phyloP scores from a whole-genome alignment of 2,888 invertebrate genomes.

The Drosophila kuntzei region DNA sequence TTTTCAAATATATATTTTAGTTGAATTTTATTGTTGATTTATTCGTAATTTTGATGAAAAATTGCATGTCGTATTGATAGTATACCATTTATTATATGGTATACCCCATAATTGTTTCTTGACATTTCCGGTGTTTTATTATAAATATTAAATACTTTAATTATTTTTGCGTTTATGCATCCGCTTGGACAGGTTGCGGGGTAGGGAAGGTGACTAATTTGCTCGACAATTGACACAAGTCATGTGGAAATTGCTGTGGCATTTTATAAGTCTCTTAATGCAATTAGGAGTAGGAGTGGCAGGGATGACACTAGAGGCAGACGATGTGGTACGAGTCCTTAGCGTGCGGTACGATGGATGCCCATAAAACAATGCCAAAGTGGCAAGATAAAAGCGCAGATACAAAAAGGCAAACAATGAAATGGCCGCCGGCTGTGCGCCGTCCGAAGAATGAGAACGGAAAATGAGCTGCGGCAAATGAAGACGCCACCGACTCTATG shows the following conservation, averaged over 20 bases:
- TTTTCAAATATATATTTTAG: too few species aligned
- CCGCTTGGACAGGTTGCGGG: background rate
- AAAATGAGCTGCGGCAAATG: conserved; percentile 69
- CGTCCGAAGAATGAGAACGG: conserved; percentile 64
- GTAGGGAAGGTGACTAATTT: conserved; percentile 17
- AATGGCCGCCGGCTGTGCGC: conserved; percentile 56
- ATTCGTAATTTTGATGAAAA: background rate
- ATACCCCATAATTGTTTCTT: background rate
- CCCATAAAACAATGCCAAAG: conserved; percentile 75
- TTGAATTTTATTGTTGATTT: background rate
- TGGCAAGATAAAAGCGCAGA: conserved; percentile 71
- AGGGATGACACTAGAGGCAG: background rate
- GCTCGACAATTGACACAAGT: conserved; percentile 59
- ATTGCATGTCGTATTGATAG: too few species aligned
- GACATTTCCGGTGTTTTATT: conserved; percentile 42
- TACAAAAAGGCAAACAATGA: conserved; percentile 69
- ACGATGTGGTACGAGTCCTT: background rate
- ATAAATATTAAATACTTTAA: conserved; percentile 53
- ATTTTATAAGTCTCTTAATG: conserved; percentile 75
- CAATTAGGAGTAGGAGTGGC: conserved; percentile 48
- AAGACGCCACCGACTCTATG: conserved; percentile 39
- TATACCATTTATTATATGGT: background rate
- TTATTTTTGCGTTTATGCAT: conserved; percentile 12
- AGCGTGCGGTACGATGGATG: conserved; percentile 10
- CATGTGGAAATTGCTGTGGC: conserved; percentile 70